Percentiles rank a stretch among this genome's conserved stretches.
These are phyloP conservation scores for Hololepta plana DNA, from an alignment of 2,888 invertebrate genomes.

Conservation along the genomic window DNA sequence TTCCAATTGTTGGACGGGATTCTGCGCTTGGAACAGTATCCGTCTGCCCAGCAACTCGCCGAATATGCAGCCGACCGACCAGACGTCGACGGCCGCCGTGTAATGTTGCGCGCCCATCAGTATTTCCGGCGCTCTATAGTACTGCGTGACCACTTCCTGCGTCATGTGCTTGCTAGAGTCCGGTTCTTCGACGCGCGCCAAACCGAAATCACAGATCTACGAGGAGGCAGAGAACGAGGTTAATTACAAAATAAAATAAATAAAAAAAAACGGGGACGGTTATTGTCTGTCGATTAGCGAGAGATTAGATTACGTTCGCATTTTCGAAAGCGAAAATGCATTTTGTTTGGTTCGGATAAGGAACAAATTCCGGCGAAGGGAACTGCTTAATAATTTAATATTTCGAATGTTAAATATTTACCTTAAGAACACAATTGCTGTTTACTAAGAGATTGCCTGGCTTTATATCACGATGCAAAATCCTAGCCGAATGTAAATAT, in stretches of 20 bases:
- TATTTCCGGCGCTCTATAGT: slow-evolving; percentile 97
- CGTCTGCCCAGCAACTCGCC: slow-evolving; percentile 90
- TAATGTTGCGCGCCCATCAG: slow-evolving; percentile 98
- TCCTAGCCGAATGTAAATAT: slow-evolving; percentile 95
- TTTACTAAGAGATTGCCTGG: slow-evolving; percentile 98
- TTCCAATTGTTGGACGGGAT: slow-evolving; percentile 93
- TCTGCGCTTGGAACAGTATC: slow-evolving; percentile 95
- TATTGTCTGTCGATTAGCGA: too few relatives aligned
- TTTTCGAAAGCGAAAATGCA: too few relatives aligned
- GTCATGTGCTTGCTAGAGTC: slow-evolving; percentile 92
- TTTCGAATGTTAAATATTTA: slow-evolving; percentile 18
- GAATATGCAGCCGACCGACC: slow-evolving; percentile 99
- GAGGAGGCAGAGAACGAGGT: too few relatives aligned
- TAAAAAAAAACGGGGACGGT: background rate
- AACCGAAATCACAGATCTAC: slow-evolving; percentile 96
- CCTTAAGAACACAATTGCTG: slow-evolving; percentile 96
- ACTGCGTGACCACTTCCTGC: slow-evolving; percentile 99
- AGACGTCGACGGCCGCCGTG: slow-evolving; percentile 91
- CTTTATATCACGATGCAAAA: slow-evolving; percentile 97
- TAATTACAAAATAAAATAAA: too few relatives aligned
- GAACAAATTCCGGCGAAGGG: slow-evolving; percentile 3
- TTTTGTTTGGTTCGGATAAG: too few relatives aligned
- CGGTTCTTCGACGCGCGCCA: slow-evolving; percentile 94
- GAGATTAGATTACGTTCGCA: too few relatives aligned
- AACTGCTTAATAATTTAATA: too few relatives aligned